A percentile compares a stretch with the other conserved stretches of the same genome.
These are phyloP conservation scores for Conomelus anceps DNA, from an alignment of 2,888 invertebrate genomes.

Conservation along the genomic window DNA sequence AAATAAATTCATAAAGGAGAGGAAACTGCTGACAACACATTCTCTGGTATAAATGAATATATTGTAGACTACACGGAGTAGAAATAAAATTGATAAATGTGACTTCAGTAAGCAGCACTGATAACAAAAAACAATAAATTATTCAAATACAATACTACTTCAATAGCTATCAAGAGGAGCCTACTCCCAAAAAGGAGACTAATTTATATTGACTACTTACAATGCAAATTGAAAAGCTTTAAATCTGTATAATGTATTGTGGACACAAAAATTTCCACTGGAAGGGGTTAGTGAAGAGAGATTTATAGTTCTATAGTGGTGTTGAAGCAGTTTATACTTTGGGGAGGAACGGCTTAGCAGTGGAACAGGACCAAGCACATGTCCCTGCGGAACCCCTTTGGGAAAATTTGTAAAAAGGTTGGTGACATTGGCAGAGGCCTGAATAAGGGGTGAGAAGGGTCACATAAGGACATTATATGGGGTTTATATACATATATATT, in stretches of 20 bases:
- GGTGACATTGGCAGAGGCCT: background rate
- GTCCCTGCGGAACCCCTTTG: background rate
- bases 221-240: background rate
- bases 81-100: background rate
- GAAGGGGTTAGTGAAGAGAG: background rate
- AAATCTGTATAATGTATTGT: background rate
- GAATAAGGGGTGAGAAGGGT: background rate
- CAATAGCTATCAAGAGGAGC: background rate
- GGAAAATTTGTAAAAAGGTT: background rate
- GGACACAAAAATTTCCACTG: background rate
- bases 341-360: background rate
- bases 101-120: background rate
- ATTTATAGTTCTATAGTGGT: background rate
- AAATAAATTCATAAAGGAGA: too few relatives aligned
- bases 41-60: too few relatives aligned
- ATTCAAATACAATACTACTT: background rate
- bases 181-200: background rate
- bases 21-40: too few relatives aligned
- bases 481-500: background rate
- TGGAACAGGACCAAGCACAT: background rate
- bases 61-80: too few relatives aligned
- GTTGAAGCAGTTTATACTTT: background rate
- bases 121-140: background rate
- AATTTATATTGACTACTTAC: background rate
- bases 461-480: background rate